phyloP scores from a whole-genome alignment of 2,797 vertebrate genomes.

The Hephaestus fuliginosus region DNA sequence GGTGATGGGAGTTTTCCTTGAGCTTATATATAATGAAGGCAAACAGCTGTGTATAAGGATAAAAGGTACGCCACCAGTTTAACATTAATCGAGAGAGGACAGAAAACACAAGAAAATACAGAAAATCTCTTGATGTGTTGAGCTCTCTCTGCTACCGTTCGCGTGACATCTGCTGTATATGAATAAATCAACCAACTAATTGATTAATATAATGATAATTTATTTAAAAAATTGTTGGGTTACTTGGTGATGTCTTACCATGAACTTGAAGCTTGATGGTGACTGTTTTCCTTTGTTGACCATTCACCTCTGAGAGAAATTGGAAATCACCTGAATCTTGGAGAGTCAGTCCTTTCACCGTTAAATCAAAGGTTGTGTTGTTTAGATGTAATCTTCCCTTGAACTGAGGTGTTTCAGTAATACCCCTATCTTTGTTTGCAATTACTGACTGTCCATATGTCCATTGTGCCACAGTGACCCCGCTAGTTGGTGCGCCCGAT shows the following conservation, averaged over 20 bases:
- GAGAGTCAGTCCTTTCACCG: slow-evolving; percentile 40
- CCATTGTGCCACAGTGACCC: rapidly evolving
- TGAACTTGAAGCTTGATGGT: slow-evolving; percentile 38
- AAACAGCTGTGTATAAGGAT: background rate
- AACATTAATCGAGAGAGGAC: background rate
- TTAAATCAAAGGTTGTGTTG: slow-evolving; percentile 36
- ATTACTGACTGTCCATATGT: rapidly evolving
- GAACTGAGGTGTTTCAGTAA: rapidly evolving
- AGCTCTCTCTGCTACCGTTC: background rate
- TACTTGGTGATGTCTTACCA: slow-evolving; percentile 35
- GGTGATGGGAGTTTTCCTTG: too few relatives aligned
- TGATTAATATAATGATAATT: background rate
- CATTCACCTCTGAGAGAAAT: rapidly evolving
- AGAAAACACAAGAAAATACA: background rate
- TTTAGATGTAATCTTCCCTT: background rate
- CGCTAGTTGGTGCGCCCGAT: background rate
- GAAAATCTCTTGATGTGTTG: background rate
- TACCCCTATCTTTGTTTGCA: rapidly evolving
- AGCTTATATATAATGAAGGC: background rate
- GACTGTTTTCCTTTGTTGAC: rapidly evolving
- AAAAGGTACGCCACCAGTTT: background rate
- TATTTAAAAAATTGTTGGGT: background rate
- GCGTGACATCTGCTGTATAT: background rate
- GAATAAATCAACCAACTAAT: background rate
- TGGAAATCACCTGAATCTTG: slow-evolving; percentile 48